Evolutionary conservation across 2,888 invertebrate species (phyloP).

Genomic region (Ormyrus rosae): DNA sequence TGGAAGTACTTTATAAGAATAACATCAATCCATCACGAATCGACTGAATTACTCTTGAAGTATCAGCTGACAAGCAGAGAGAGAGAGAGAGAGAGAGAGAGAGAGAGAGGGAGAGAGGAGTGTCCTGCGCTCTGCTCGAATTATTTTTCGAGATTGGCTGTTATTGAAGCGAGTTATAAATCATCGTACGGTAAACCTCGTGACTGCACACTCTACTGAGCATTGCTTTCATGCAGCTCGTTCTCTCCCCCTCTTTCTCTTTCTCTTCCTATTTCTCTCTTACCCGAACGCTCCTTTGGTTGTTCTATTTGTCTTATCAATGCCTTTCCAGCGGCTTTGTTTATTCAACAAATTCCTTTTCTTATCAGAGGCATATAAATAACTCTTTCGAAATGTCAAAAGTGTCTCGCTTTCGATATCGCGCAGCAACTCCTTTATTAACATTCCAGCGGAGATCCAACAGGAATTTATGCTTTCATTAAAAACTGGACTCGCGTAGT

Average conservation of each 20-base stretch:
- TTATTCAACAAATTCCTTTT: background rate
- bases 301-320: background rate
- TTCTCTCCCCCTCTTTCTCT: slow-evolving; percentile 7
- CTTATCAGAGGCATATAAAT: background rate
- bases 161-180: slow-evolving; percentile 44
- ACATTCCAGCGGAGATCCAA: slow-evolving; percentile 50
- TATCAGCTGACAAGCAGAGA: slow-evolving; percentile 28
- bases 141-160: slow-evolving; percentile 43
- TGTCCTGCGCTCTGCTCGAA: background rate
- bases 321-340: background rate
- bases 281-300: background rate
- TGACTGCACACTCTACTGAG: slow-evolving; percentile 29
- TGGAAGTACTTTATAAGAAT: background rate
- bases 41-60: slow-evolving; percentile 4
- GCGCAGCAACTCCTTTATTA: slow-evolving; percentile 60
- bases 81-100: too few species aligned
- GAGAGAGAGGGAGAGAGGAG: too few species aligned
- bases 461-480: too few species aligned
- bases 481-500: slow-evolving; percentile 63
- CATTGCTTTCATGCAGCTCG: slow-evolving; percentile 22
- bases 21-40: slow-evolving; percentile 10
- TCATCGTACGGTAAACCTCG: slow-evolving; percentile 48
- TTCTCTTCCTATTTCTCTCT: background rate
- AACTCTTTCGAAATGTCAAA: background rate
- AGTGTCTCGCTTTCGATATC: background rate